These are phyloP conservation scores for Gadopsis bispinosus DNA, from an alignment of 2,797 vertebrate genomes.

Conservation along the genomic window DNA sequence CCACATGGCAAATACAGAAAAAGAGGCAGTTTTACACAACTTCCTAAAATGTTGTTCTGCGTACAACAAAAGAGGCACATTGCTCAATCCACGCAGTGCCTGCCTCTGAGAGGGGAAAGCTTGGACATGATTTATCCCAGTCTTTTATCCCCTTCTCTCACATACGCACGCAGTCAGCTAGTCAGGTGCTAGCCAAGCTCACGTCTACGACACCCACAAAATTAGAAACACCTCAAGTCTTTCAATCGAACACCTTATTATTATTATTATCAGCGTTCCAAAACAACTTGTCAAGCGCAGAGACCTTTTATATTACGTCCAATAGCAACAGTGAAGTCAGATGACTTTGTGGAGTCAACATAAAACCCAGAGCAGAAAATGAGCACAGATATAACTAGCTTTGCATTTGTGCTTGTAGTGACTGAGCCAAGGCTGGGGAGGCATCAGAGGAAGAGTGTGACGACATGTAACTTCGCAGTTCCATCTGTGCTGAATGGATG, in stretches of 20 bases:
- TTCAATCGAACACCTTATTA: slow-evolving; percentile 7
- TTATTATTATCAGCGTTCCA: slow-evolving; percentile 34
- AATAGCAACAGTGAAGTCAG: slow-evolving; percentile 13
- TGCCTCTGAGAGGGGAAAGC: slow-evolving; percentile 30
- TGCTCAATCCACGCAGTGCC: slow-evolving; percentile 36
- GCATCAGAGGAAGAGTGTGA: slow-evolving; percentile 61
- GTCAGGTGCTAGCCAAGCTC: slow-evolving; percentile 52
- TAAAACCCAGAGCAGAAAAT: slow-evolving; percentile 12
- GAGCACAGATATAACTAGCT: slow-evolving; percentile 23
- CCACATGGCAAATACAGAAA: slow-evolving; percentile 34
- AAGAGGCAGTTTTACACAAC: slow-evolving; percentile 35
- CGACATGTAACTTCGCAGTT: slow-evolving; percentile 74
- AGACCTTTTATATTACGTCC: background rate
- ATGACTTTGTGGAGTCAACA: background rate
- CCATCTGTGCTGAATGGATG: slow-evolving; percentile 74
- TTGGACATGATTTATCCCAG: slow-evolving; percentile 14
- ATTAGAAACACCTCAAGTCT: slow-evolving; percentile 40
- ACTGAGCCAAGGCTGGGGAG: slow-evolving; percentile 28
- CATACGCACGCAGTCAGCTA: slow-evolving; percentile 33
- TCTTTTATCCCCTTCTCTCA: slow-evolving; percentile 51
- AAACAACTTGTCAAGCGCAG: slow-evolving; percentile 28
- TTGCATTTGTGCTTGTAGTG: slow-evolving; percentile 16
- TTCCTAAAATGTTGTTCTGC: slow-evolving; percentile 58
- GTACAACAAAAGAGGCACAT: slow-evolving; percentile 16
- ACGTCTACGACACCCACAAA: slow-evolving; percentile 59